Evolutionary conservation across 2,888 invertebrate genomes (phyloP).

Genomic region (Temnothorax unifasciatus): DNA sequence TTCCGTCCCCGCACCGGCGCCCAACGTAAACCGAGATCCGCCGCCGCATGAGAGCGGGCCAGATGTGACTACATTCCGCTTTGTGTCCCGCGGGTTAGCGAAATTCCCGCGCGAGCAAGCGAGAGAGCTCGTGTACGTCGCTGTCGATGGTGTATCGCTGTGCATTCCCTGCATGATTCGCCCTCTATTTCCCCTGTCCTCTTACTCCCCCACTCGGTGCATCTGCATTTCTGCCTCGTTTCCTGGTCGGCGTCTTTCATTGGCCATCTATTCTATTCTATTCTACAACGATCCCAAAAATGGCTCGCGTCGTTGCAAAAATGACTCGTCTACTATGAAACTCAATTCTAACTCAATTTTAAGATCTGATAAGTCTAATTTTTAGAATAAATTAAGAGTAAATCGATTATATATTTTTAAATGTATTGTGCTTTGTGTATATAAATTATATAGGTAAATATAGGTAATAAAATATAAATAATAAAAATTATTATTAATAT

Average conservation of each 20-base stretch:
- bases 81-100: conserved; percentile 83
- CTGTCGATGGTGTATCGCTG: conserved; percentile 46
- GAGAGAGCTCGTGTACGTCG: conserved; percentile 57
- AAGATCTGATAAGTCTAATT: neutral
- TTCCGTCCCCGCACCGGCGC: conserved; percentile 78
- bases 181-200: conserved; percentile 48
- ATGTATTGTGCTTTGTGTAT: neutral
- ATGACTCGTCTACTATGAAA: neutral
- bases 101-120: conserved; percentile 79
- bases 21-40: conserved; percentile 80
- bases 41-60: conserved; percentile 81
- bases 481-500: conserved; percentile 3
- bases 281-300: conserved; percentile 2
- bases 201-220: neutral
- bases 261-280: neutral
- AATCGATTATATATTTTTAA: neutral
- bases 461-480: neutral
- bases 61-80: conserved; percentile 83
- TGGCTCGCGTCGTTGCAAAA: neutral
- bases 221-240: conserved; percentile 37
- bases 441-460: neutral
- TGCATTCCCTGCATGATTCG: conserved; percentile 59
- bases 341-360: neutral
- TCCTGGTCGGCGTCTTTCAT: conserved; percentile 35
- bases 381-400: neutral